Base-by-base conservation (phyloP, 92 coral and sea anemone species). In the Zoanthus sociatus region DNA sequence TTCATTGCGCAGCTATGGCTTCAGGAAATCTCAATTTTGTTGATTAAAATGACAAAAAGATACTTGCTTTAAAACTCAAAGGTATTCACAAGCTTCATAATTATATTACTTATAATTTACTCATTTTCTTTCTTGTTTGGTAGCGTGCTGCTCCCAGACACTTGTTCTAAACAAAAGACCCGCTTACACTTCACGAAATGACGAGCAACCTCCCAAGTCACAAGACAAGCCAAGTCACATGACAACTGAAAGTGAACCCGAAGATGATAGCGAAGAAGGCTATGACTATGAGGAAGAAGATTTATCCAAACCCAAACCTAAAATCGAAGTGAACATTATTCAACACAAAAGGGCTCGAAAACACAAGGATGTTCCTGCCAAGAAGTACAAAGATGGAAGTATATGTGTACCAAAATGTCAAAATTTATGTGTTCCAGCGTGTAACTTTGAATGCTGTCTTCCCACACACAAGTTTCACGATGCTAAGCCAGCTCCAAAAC, bases 391-490 rank as follows among this genome's bases (percentile, higher is more conserved):
- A 68, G 85, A 81, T 50, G 85, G 85, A 50, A 81, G 85, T 64
- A 64, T 81, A 4, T 81, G 85, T 11, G 46, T 81, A 11, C 85
- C 61, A 4, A 81, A 81, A 58, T 81, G 85, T 71, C 85, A 81
- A 17, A 81, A 81, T 71, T 74, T 64, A 3, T 81, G 85, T 18
- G 85, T 81, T 6, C 85, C 85, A 17, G 85, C 85, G 15, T 81
- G 85, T 13, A 66, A 66, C 46, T 81, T 81, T 12, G 75, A 81
- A 6, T 81, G 85, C 63, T 81, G 85, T 44, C 60, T 81, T 8
- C 85, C 85, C 7, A 81, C 85, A 21, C 85, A 81, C 75, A 81
- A 81, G 75, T 81, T 81, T 56, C 75, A 81, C 17, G 85, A 81
- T 47, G 85, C 85, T 5, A 81, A 81, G 47, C 85, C 85, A 46